Evolutionary conservation across 2,113 vertebrate species (phyloP), one percentile per base, ranked within the genome.

Genomic region (Siphamia tubifer): DNA sequence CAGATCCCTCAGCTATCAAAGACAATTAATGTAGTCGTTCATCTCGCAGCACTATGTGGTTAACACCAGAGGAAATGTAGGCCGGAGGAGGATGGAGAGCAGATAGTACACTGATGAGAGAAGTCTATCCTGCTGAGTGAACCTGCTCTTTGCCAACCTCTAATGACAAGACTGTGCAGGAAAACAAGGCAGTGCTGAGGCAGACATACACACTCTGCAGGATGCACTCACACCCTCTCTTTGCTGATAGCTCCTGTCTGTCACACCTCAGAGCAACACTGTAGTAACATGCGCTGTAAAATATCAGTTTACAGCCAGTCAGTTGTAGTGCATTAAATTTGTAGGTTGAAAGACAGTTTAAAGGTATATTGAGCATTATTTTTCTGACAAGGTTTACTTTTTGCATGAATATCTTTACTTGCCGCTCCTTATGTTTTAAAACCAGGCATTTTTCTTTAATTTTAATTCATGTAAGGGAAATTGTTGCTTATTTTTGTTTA

Each of bases 1-100:
- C 66, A 74, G 63, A 71, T 82, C 82, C 66, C 82, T 6, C 61
- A 85, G 68, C 85, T 56, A 79, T 90, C 78, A 72, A 44, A 75
- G 42, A 62, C 76, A 64, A 82, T 87, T 86, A 77, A 81, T 67
- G 54, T 20, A 43, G 80, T 49, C 69, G 56, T 82, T 83, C 47
- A 68, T 88, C 79, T 84, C 23, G 5, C 45, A 58, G 42, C 17
- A 3, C 47, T 65, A 53, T 78, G 68, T 80, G 70, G 81, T 83
- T 86, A 79, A 77, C 78, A 63, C 45, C 21, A 53, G 52, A 74
- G 63, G 47, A 81, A 71, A 73, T 54, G 28, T 62, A 68, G 74
- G 64, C 43, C 12, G 12, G 23, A 28, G 35, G 47, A 35, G 19
- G 45, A 25, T 28, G 27, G 9, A 38, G 54, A 20, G 40, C 17